Percentiles rank a stretch among this genome's conserved stretches.
Conservation (phyloP, 2,888 invertebrate genomes). For the Trachelus troglodyta region DNA sequence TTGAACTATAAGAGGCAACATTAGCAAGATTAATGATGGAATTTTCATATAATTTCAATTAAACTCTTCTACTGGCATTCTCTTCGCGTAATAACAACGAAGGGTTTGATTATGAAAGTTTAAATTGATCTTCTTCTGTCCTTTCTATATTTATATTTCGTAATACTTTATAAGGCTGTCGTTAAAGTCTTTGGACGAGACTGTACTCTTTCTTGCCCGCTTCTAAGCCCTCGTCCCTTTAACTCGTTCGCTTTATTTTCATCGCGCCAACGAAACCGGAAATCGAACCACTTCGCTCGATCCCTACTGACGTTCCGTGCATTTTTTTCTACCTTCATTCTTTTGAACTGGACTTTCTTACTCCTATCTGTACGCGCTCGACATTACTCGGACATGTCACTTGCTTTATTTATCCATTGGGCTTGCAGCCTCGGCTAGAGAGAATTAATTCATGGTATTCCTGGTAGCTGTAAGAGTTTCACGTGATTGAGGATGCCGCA, state of each 20-base stretch:
- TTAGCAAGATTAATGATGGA: background rate
- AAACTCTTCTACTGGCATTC: background rate
- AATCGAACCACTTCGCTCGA: background rate
- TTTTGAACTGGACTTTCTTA: background rate
- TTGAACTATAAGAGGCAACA: background rate
- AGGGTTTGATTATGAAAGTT: too few relatives aligned
- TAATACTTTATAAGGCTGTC: background rate
- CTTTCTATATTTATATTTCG: too few relatives aligned
- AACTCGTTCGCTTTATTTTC: background rate
- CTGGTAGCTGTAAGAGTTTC: background rate
- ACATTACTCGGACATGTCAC: background rate
- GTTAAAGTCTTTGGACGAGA: background rate
- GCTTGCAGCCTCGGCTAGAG: background rate
- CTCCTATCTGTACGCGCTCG: background rate
- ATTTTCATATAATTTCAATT: background rate
- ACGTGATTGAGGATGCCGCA: background rate
- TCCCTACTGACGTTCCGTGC: background rate
- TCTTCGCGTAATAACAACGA: background rate
- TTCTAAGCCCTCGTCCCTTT: background rate
- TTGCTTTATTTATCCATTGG: background rate
- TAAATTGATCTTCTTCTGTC: too few relatives aligned
- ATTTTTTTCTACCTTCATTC: background rate
- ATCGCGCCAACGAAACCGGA: background rate
- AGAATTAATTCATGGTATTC: conserved; percentile 6
- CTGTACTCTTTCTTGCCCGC: background rate